Base-by-base conservation (phyloP, 2,113 vertebrate genomes). In the Oreotrochilus melanogaster region DNA sequence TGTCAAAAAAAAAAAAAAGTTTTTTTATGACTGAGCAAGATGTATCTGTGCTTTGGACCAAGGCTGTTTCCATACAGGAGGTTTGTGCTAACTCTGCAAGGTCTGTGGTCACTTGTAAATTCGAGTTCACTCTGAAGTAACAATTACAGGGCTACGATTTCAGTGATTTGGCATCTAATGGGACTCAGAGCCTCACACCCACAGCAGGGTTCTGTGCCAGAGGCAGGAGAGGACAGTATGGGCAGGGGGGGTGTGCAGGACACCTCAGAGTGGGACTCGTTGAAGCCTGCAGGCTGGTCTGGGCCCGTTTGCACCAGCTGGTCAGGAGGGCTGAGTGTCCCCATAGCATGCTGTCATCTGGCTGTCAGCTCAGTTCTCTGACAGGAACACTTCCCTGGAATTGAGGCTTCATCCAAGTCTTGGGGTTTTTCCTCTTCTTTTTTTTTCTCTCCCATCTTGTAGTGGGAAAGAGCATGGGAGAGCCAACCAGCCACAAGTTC, bases 1-100 rank as follows among this genome's bases (percentile, higher is more conserved):
- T 71, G 93, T 91, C 24, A 91, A 91, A 90, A 79, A 61, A 89
- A 21, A 47, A 47, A 47, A 75, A 88, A 89, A 54, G 42, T 65
- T 95, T 82, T 92, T 86, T 92, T 86, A 79, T 80, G 96, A 86
- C 56, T 67, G 65, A 92, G 95, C 91, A 86, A 89, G 94, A 67
- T 23, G 81, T 94, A 91, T 85, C 91, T 73, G 72, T 56, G 91
- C 95, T 92, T 96, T 93, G 90, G 93, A 87, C 80, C 6, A 11
- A 79, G 73, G 94, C 60, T 56, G 3, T 92, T 82, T 79, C 81
- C 30, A 72, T 31, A 11, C 24, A 87, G 56, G 60, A 51, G 10
- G 50, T 62, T 93, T 62, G 33, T 27, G 70, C 75, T 73, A 61
- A 69, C 33, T 58, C 60, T 51, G 1, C 2, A 30, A 93, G 79